Conservation (phyloP, 2,888 invertebrate species). For the Leuctra nigra region DNA sequence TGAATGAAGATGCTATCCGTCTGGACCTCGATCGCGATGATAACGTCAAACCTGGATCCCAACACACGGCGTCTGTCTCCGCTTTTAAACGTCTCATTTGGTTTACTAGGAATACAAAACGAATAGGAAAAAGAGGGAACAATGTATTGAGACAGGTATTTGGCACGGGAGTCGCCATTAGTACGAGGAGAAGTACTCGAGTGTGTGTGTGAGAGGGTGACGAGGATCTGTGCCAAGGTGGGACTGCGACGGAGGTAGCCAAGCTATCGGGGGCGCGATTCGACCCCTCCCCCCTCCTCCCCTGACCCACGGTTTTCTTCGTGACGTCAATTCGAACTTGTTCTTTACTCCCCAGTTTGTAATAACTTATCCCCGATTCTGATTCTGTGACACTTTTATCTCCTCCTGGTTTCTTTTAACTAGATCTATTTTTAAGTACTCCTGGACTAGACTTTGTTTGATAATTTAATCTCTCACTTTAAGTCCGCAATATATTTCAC, state of each 20-base stretch:
- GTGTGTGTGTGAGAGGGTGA: not conserved
- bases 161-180: conserved; percentile 6
- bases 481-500: conserved; percentile 4
- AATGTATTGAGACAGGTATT: conserved; percentile 18
- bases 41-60: not conserved
- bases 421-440: not conserved
- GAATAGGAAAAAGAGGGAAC: conserved; percentile 5
- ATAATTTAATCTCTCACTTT: conserved; percentile 2
- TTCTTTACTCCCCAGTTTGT: not conserved
- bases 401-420: conserved; percentile 4
- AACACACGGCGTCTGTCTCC: not conserved
- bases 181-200: not conserved
- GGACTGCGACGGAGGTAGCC: not conserved
- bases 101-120: conserved; percentile 9
- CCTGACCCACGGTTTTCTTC: no score
- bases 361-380: not conserved
- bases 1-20: not conserved
- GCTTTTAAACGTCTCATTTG: conserved; percentile 10
- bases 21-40: not conserved
- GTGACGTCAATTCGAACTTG: not conserved
- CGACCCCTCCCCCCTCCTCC: conserved; percentile 3
- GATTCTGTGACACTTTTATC: conserved; percentile 1
- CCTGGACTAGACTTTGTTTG: conserved; percentile 8
- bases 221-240: not conserved
- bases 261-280: conserved; percentile 2